These are phyloP conservation scores for Malurus leucopterus DNA, from an alignment of 2,797 vertebrate species.

Conservation along the genomic window DNA sequence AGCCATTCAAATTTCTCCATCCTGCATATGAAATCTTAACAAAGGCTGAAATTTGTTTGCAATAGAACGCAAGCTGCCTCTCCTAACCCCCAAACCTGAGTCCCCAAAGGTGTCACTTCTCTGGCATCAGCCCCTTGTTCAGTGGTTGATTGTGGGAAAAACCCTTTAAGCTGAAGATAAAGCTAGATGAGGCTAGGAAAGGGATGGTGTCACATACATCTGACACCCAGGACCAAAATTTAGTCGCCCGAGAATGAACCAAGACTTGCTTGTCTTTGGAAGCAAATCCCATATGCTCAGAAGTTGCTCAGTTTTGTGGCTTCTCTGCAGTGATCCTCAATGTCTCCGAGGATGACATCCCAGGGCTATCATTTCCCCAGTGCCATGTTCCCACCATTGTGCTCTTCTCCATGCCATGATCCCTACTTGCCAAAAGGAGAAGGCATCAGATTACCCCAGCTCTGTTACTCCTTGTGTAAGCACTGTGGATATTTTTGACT, in stretches of 20 bases:
- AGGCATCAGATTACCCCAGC: neutral
- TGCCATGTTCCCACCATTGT: neutral
- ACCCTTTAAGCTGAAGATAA: rapidly evolving
- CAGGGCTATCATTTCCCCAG: neutral
- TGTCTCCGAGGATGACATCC: neutral
- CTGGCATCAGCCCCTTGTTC: neutral
- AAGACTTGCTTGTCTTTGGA: neutral
- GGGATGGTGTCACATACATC: neutral
- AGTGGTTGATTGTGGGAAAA: rapidly evolving
- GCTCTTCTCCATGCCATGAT: neutral
- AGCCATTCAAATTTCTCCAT: neutral
- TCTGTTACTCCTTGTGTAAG: slow-evolving; percentile 50
- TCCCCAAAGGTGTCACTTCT: neutral
- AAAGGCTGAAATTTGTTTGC: neutral
- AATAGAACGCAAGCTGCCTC: rapidly evolving
- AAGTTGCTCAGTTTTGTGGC: neutral
- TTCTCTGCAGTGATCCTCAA: neutral
- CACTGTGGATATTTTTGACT: slow-evolving; percentile 66
- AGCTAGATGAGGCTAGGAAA: neutral
- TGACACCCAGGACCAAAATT: neutral
- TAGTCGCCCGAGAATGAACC: rapidly evolving
- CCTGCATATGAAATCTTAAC: neutral
- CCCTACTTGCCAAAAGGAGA: neutral
- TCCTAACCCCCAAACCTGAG: neutral
- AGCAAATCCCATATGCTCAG: neutral